phyloP scores from a whole-genome alignment of 2,113 vertebrate genomes.

The Myodes glareolus region DNA sequence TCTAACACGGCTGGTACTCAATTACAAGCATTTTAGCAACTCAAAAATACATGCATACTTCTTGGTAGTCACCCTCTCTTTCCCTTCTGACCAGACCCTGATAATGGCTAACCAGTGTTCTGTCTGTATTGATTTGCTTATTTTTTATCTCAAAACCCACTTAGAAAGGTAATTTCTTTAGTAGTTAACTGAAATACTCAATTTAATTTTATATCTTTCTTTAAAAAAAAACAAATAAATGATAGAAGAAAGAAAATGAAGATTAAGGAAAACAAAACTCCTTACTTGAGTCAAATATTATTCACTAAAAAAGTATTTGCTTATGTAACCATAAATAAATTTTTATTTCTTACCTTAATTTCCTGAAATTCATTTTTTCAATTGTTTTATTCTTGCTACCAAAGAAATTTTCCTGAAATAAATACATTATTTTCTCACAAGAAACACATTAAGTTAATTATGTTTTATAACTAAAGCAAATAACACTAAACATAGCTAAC shows the following conservation, averaged over 20 bases:
- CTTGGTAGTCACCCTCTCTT: rapidly evolving
- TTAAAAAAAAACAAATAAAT: not conserved
- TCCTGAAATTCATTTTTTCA: conserved; percentile 33
- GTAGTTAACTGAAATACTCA: not conserved
- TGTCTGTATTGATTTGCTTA: not conserved
- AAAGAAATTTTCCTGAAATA: conserved; percentile 43
- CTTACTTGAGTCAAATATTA: not conserved
- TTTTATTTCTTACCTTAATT: not conserved
- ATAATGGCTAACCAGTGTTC: not conserved
- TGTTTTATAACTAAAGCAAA: conserved; percentile 54
- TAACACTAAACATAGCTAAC: conserved; percentile 54
- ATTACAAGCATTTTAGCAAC: not conserved
- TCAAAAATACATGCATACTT: not conserved
- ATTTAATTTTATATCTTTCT: not conserved
- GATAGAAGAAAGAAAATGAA: not conserved
- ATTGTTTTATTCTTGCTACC: conserved; percentile 36
- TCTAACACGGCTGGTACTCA: not conserved
- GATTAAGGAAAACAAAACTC: not conserved
- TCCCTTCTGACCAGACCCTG: not conserved
- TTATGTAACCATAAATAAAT: conserved; percentile 20
- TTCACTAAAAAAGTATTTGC: not conserved
- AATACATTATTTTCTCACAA: not conserved
- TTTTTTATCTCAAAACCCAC: not conserved
- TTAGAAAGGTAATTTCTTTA: not conserved
- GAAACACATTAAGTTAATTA: conserved; percentile 49